Conservation (phyloP, 1,140 invertebrate genomes). For the Tetragonula clypearis region DNA sequence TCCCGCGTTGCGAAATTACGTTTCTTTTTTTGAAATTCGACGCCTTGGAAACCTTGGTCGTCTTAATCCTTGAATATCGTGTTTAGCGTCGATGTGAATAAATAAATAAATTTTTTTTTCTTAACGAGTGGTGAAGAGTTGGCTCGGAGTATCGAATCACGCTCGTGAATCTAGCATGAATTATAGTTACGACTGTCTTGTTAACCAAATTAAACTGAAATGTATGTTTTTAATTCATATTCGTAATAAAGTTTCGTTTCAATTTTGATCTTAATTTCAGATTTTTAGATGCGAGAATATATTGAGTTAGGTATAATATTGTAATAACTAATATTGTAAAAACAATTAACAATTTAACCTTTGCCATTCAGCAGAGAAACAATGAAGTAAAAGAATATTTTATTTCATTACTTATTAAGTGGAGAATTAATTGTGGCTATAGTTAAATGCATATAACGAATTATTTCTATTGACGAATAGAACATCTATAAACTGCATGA, state of each 20-base stretch:
- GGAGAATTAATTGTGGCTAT: no score
- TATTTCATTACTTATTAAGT: no score
- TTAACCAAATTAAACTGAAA: neutral
- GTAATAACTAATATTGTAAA: no score
- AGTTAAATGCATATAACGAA: no score
- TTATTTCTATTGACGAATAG: no score
- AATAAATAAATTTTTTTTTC: neutral
- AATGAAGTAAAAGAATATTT: no score
- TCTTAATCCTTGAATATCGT: neutral
- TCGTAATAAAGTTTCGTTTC: neutral
- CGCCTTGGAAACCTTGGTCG: neutral
- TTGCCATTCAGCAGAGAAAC: no score
- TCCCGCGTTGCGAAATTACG: neutral
- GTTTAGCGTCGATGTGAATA: neutral
- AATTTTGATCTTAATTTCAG: neutral
- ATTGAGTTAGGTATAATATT: no score
- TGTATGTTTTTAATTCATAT: neutral
- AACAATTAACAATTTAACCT: no score
- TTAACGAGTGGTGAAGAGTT: neutral
- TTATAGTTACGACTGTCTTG: rapidly evolving
- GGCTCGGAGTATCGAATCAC: neutral
- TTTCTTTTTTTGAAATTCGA: neutral
- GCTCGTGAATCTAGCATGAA: neutral
- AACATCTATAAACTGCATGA: no score
- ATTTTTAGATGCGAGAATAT: neutral